Evolutionary conservation across 2,113 vertebrate species (phyloP).

Genomic region (Equus przewalskii): DNA sequence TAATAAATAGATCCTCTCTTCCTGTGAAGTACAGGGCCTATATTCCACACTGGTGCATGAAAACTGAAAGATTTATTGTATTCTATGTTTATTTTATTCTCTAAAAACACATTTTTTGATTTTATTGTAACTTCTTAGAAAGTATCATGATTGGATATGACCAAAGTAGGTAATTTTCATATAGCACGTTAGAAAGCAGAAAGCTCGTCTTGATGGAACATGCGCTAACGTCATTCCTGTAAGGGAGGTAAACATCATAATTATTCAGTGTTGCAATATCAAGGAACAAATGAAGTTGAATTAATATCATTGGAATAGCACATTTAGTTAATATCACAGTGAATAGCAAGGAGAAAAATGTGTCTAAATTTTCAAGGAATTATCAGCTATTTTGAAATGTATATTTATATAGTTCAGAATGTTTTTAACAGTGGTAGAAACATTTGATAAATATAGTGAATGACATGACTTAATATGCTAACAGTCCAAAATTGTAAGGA

Average conservation of each 20-base stretch:
- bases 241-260: background rate
- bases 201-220: background rate
- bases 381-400: background rate
- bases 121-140: background rate
- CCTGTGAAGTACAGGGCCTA: background rate
- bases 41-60: background rate
- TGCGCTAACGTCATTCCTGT: background rate
- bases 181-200: background rate
- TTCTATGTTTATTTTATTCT: background rate
- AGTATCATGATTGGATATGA: background rate
- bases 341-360: background rate
- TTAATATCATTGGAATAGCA: background rate
- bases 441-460: background rate
- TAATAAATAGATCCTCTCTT: background rate
- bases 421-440: background rate
- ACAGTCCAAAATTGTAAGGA: background rate
- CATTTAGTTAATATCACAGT: background rate
- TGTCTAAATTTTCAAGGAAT: background rate
- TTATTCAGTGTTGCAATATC: background rate
- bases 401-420: constrained; percentile 6
- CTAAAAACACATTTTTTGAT: background rate
- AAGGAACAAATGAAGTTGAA: background rate
- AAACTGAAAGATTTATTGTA: background rate
- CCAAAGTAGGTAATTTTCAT: background rate
- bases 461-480: background rate